A percentile compares a stretch with the other conserved stretches of the same genome.
Evolutionary conservation across 2,797 vertebrate genomes (phyloP).

Genomic region (Paratrypauchen microcephalus): DNA sequence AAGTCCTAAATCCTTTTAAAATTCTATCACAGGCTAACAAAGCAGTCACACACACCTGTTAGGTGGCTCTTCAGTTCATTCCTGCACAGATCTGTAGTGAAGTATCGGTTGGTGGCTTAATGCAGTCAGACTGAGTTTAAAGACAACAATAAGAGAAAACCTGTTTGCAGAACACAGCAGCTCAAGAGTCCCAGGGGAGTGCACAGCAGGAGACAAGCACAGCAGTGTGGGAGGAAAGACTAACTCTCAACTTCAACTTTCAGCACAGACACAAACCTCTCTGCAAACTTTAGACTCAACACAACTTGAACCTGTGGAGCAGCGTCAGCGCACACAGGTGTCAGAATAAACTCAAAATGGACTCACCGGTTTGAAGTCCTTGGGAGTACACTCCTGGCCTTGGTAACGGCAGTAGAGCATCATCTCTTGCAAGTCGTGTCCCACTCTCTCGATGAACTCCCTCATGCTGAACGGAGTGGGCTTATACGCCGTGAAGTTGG

Average conservation of each 20-base stretch:
- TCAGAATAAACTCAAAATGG: conserved; percentile 20
- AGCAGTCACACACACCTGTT: conserved; percentile 14
- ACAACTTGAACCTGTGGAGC: conserved; percentile 16
- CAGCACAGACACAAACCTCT: conserved; percentile 20
- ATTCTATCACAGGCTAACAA: conserved; percentile 12
- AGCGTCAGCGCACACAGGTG: conserved; percentile 28
- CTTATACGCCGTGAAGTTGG: conserved; percentile 93
- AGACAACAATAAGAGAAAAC: conserved; percentile 34
- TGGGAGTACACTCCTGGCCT: conserved; percentile 89
- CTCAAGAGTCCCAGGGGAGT: conserved; percentile 22
- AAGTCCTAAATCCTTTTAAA: conserved; percentile 21
- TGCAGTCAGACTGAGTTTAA: conserved; percentile 22
- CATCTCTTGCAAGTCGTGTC: conserved; percentile 96
- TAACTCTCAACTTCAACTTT: conserved; percentile 54
- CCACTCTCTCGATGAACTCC: conserved; percentile 93
- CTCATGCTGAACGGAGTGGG: conserved; percentile 95
- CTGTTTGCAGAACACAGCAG: conserved; percentile 40
- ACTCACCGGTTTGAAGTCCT: conserved; percentile 98
- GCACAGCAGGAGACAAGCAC: conserved; percentile 35
- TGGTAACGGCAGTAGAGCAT: conserved; percentile 97
- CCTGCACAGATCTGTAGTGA: conserved; percentile 25
- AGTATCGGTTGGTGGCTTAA: conserved; percentile 20
- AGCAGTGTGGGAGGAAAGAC: conserved; percentile 50
- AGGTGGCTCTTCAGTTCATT: neutral
- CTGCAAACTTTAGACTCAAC: conserved; percentile 15